phyloP scores from a whole-genome alignment of 2,888 invertebrate genomes.

The Calameuta filiformis region DNA sequence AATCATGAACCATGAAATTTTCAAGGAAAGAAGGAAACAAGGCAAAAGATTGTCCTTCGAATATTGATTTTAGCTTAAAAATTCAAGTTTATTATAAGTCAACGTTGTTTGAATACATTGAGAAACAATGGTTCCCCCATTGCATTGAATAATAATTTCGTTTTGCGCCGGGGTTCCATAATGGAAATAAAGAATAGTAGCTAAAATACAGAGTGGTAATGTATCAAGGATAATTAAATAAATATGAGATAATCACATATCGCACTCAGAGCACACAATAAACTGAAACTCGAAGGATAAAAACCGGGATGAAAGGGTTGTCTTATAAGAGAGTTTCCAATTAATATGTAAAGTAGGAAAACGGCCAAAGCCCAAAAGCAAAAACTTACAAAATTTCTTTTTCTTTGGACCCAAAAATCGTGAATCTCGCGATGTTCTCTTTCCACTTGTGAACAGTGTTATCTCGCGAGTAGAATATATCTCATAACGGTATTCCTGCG shows the following conservation, averaged over 20 bases:
- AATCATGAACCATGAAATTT: slow-evolving; percentile 3
- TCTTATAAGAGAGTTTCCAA: background rate
- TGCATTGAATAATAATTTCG: background rate
- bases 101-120: slow-evolving; percentile 32
- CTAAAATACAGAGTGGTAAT: background rate
- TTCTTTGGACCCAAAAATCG: background rate
- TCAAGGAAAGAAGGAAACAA: slow-evolving; percentile 15
- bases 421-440: background rate
- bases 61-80: slow-evolving; percentile 20
- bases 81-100: slow-evolving; percentile 33
- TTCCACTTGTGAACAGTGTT: background rate
- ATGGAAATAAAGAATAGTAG: background rate
- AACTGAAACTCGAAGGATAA: background rate
- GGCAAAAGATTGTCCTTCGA: background rate
- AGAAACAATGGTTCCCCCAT: slow-evolving; percentile 17
- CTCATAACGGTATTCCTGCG: background rate
- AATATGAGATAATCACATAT: background rate
- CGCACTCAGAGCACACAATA: background rate
- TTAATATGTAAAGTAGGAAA: background rate
- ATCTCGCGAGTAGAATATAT: background rate
- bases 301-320: background rate
- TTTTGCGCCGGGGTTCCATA: background rate
- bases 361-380: background rate
- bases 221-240: background rate
- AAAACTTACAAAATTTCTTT: background rate